A percentile compares a stretch with the other conserved stretches of the same genome.
phyloP scores from a whole-genome alignment of 2,888 invertebrate genomes.

The Drymonia ruficornis region DNA sequence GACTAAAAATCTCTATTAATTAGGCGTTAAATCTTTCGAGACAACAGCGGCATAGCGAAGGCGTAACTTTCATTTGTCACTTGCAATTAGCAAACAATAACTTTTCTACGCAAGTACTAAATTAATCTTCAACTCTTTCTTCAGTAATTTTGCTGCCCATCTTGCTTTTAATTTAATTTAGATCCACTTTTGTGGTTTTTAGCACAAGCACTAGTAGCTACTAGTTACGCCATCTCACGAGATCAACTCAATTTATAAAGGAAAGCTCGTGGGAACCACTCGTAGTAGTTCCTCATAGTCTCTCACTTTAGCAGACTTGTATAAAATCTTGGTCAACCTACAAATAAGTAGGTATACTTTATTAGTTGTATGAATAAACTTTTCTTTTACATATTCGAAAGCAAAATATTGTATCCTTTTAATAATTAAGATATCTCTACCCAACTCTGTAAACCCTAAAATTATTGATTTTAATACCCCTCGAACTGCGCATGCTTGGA shows the following conservation, averaged over 20 bases:
- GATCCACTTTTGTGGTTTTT: no score
- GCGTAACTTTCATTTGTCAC: neutral
- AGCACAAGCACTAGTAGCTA: neutral
- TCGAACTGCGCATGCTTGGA: slow-evolving; percentile 48
- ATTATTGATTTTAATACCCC: slow-evolving; percentile 43
- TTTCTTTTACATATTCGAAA: neutral
- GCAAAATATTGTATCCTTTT: neutral
- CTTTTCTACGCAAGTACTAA: neutral
- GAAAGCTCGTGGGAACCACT: neutral
- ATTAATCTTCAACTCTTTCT: neutral
- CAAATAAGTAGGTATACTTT: neutral
- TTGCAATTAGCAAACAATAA: neutral
- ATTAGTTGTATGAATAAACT: neutral
- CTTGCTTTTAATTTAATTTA: no score
- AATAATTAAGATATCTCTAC: neutral
- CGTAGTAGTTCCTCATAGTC: neutral
- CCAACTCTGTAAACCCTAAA: slow-evolving; percentile 28
- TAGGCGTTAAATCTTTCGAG: no score
- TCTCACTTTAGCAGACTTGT: neutral
- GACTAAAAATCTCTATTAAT: no score
- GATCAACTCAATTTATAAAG: neutral
- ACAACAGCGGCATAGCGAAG: neutral
- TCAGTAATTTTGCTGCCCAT: no score
- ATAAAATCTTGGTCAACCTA: neutral
- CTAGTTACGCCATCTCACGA: slow-evolving; percentile 3